phyloP scores from a whole-genome alignment of 92 coral and sea anemone species.

The Zoanthus gigantus region DNA sequence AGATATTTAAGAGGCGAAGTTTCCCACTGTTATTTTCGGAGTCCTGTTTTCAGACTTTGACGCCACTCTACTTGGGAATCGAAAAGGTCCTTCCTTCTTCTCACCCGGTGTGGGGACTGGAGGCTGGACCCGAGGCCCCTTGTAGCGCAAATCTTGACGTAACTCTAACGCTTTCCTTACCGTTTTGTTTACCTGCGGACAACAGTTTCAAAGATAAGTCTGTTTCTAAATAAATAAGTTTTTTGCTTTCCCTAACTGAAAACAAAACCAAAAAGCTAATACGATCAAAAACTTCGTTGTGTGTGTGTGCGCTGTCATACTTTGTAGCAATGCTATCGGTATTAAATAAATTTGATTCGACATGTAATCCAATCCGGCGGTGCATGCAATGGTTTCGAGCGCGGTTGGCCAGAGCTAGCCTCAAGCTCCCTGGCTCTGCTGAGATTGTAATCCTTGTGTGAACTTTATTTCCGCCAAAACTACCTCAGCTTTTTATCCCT shows the following conservation, averaged over 20 bases:
- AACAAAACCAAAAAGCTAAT: neutral
- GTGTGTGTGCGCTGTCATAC: too few relatives aligned
- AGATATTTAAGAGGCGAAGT: neutral
- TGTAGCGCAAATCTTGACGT: conserved; percentile 81
- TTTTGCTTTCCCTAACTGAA: neutral
- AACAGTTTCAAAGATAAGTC: neutral
- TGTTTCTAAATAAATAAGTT: too few relatives aligned
- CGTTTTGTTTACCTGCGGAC: conserved; percentile 73
- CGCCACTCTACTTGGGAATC: neutral
- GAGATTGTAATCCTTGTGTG: too few relatives aligned
- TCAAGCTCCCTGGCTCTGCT: too few relatives aligned
- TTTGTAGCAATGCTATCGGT: too few relatives aligned
- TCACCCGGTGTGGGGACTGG: conserved; percentile 9
- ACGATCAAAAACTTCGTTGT: neutral
- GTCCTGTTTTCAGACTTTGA: conserved; percentile 17
- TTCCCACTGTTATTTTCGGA: conserved; percentile 1
- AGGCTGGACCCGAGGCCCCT: conserved; percentile 85
- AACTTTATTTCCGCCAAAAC: too few relatives aligned
- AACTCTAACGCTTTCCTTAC: conserved; percentile 87
- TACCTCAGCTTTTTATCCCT: too few relatives aligned
- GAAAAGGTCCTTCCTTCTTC: neutral
- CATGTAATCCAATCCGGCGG: too few relatives aligned
- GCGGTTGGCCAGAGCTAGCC: too few relatives aligned
- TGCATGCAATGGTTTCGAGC: too few relatives aligned
- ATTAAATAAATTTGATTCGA: too few relatives aligned